phyloP scores from a whole-genome alignment of 2,113 vertebrate genomes.

The Plecotus auritus region DNA sequence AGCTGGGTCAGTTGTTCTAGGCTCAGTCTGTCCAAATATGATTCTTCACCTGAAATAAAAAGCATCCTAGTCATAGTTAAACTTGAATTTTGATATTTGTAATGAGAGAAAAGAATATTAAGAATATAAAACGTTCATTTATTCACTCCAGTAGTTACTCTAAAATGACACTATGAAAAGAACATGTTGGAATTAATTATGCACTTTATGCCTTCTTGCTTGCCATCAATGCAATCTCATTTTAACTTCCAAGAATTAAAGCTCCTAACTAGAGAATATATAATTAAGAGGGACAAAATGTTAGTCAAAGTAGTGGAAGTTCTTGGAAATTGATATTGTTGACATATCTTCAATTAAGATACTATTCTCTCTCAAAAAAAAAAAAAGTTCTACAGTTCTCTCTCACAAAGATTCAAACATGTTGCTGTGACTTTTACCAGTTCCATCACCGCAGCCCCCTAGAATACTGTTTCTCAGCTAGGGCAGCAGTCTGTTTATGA shows the following conservation, averaged over 20 bases:
- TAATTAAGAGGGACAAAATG: not conserved
- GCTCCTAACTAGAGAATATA: not conserved
- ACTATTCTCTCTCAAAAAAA: not conserved
- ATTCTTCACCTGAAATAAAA: slow-evolving; percentile 81
- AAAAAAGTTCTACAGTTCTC: not conserved
- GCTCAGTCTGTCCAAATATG: slow-evolving; percentile 76
- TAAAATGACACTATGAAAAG: not conserved
- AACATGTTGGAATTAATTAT: not conserved
- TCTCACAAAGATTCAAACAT: not conserved
- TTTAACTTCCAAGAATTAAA: not conserved
- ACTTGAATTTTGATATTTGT: not conserved
- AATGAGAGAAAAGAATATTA: not conserved
- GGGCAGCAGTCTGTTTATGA: not conserved
- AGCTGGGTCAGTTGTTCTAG: slow-evolving; percentile 90
- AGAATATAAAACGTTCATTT: fast-evolving
- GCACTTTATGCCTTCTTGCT: not conserved
- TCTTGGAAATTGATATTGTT: not conserved
- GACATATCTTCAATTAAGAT: not conserved
- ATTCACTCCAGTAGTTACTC: not conserved
- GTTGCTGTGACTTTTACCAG: fast-evolving
- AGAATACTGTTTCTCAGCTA: not conserved
- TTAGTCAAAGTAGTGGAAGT: not conserved
- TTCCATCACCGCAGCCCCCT: fast-evolving
- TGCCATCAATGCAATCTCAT: not conserved
- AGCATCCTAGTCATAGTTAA: not conserved